Evolutionary conservation across 2,113 vertebrate genomes (phyloP).

Genomic region (Bufo bufo): DNA sequence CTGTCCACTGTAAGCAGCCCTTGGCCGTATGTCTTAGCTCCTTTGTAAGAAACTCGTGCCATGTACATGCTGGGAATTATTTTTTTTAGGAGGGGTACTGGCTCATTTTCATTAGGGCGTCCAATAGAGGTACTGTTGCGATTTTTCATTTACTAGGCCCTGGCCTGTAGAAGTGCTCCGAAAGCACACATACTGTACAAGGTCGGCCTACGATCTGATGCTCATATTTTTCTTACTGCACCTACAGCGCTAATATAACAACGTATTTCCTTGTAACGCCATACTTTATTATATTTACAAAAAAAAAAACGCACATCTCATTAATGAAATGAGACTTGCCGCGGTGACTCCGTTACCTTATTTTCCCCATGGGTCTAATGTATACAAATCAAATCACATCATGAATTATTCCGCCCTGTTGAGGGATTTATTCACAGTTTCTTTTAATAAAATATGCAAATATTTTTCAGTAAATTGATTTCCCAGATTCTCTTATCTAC

Average conservation of each 20-base stretch:
- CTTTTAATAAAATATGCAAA: slow-evolving; percentile 88
- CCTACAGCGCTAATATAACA: slow-evolving; percentile 6
- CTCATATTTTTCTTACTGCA: neutral
- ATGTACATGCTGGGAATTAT: no score
- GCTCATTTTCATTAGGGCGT: no score
- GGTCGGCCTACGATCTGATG: no score
- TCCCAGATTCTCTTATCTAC: slow-evolving; percentile 82
- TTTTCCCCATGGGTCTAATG: slow-evolving; percentile 68
- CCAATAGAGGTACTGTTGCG: no score
- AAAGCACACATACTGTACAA: no score
- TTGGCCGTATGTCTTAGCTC: no score
- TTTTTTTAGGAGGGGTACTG: no score
- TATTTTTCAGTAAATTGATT: slow-evolving; percentile 84
- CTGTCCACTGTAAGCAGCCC: no score
- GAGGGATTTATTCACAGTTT: slow-evolving; percentile 74
- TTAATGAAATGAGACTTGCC: slow-evolving; percentile 59
- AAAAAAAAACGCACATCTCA: slow-evolving; percentile 60
- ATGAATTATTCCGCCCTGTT: slow-evolving; percentile 73
- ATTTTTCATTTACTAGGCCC: no score
- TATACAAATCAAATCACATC: slow-evolving; percentile 79
- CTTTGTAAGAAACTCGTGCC: no score
- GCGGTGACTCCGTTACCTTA: slow-evolving; percentile 65
- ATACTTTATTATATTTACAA: slow-evolving; percentile 37
- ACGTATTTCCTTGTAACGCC: neutral
- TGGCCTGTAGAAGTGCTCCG: no score